A percentile compares a stretch with the other conserved stretches of the same genome.
Conservation (phyloP, 2,888 invertebrate genomes). For the Lacanobia oleracea region DNA sequence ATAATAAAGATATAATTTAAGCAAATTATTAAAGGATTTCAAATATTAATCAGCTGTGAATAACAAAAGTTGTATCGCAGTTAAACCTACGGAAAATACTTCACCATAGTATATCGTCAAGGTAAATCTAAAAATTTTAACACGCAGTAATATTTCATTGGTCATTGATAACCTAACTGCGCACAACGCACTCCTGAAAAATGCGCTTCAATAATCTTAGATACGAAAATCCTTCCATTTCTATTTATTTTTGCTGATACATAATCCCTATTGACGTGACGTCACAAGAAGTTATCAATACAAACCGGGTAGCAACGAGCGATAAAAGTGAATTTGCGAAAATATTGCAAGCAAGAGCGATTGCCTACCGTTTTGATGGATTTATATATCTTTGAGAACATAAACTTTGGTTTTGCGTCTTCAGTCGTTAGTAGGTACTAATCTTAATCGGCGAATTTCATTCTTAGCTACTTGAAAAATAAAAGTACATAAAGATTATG, state of each 20-base stretch:
- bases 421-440: not conserved
- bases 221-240: slow-evolving; percentile 33
- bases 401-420: not conserved
- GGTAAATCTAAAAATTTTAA: slow-evolving; percentile 6
- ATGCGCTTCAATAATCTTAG: slow-evolving; percentile 21
- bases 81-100: not conserved
- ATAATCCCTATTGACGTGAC: slow-evolving; percentile 47
- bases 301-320: slow-evolving; percentile 55
- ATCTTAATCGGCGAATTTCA: not conserved
- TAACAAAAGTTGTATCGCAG: not conserved
- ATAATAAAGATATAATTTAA: not conserved
- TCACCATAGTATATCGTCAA: slow-evolving; percentile 10
- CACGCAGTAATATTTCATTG: slow-evolving; percentile 17
- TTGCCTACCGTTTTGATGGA: slow-evolving; percentile 20
- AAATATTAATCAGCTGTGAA: not conserved
- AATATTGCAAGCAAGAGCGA: slow-evolving; percentile 13
- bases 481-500: not conserved
- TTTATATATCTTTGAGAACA: slow-evolving; percentile 19
- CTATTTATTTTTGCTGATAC: slow-evolving; percentile 45
- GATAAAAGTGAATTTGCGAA: slow-evolving; percentile 39
- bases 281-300: slow-evolving; percentile 52
- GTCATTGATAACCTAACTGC: slow-evolving; percentile 16
- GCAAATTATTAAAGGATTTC: not conserved
- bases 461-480: not conserved
- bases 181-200: slow-evolving; percentile 23